Percentiles rank a stretch among this genome's conserved stretches.
phyloP scores from a whole-genome alignment of 1,140 invertebrate genomes.

The Lepidurus packardi region DNA sequence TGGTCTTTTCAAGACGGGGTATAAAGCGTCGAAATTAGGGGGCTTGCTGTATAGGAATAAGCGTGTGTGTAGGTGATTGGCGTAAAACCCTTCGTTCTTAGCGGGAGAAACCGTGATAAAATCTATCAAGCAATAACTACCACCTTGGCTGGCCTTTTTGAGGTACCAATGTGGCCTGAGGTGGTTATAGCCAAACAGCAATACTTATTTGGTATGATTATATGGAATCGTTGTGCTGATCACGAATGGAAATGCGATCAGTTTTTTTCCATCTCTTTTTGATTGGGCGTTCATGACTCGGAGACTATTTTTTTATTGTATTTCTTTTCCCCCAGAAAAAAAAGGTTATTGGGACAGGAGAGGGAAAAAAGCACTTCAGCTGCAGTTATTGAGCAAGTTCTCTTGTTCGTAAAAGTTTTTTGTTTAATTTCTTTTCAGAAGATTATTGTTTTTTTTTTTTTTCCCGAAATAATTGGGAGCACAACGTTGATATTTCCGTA shows the following conservation, averaged over 20 bases:
- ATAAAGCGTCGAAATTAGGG: too few species aligned
- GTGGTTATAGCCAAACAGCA: background rate
- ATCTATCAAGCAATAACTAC: slow-evolving; percentile 16
- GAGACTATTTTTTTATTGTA: background rate
- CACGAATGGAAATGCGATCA: background rate
- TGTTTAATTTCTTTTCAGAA: background rate
- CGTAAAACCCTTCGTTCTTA: background rate
- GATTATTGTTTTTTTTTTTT: background rate
- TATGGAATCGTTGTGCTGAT: background rate
- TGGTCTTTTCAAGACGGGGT: too few species aligned
- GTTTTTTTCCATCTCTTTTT: background rate
- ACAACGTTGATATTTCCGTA: too few species aligned
- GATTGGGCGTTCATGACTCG: background rate
- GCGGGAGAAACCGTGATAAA: background rate
- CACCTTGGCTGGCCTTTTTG: background rate
- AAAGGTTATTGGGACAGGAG: background rate
- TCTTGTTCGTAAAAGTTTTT: background rate
- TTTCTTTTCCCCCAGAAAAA: background rate
- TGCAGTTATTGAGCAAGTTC: background rate
- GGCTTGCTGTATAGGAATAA: background rate
- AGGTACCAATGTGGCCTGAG: background rate
- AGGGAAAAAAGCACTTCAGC: background rate
- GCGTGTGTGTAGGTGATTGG: background rate
- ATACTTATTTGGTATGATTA: background rate
- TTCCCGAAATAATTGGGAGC: background rate